Evolutionary conservation across 2,888 invertebrate genomes (phyloP), one percentile per base, ranked within the genome.

Genomic region (Spisula subtruncata): DNA sequence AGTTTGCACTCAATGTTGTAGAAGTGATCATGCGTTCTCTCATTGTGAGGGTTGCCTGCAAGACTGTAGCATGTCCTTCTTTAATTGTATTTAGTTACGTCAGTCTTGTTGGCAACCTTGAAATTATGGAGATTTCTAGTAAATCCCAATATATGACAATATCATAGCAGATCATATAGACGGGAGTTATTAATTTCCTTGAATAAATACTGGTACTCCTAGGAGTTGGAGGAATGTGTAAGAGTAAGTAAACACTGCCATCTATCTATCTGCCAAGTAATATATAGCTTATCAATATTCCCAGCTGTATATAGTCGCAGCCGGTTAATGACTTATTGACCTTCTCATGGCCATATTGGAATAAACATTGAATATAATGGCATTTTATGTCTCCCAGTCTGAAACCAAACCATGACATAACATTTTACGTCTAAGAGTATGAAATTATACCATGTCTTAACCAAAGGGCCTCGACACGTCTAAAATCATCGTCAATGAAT

Each of bases 181-280:
- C 10, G 25, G 20, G 60, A 66, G n/a, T 66, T 66, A 66, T 66
- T 25, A 66, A 25, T 66, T 25, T 66, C 10, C 60, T 66, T 66
- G 60, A 66, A 66, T 66, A 66, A n/a, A 25, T 25, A 25, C n/a
- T n/a, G n/a, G n/a, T n/a, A n/a, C 60, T 66, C 60, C 25, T 10
- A n/a, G 60, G 60, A 66, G 60, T 66, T 66, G 25, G n/a, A n/a
- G 60, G 60, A 66, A 66, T 66, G 60, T n/a, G 60, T 5, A 10
- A 66, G 6, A 66, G 25, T 66, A 66, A 25, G 60, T 66, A 66
- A 66, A 66, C 60, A 66, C 60, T 8, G 60, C 25, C 60, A 66
- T 66, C 60, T 66, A 66, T 66, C 60, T 66, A 66, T 66, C 60
- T 66, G 25, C 25, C 60, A 66, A 66, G 60, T 66, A 66, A 66